Percentiles rank a stretch among this genome's conserved stretches.
phyloP scores from a whole-genome alignment of 2,888 invertebrate species.

The Dicyrtoma fusca region DNA sequence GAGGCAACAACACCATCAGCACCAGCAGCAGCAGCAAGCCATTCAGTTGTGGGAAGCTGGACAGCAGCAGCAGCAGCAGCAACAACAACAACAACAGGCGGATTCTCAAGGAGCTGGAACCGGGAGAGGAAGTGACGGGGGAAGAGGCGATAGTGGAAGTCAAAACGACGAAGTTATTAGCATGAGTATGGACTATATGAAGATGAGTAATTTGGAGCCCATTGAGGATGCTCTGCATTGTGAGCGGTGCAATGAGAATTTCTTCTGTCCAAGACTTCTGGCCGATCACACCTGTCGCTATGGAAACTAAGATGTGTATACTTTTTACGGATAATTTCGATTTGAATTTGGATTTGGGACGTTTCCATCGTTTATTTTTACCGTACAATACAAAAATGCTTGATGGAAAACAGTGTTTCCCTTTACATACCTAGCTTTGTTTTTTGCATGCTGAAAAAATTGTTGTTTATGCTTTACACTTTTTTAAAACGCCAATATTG shows the following conservation, averaged over 20 bases:
- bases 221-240: constrained; percentile 8
- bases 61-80: constrained; percentile 2
- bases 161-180: constrained; percentile 6
- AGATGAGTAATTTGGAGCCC: background rate
- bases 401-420: too few species aligned
- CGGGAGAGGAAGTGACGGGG: background rate
- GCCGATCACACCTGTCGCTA: background rate
- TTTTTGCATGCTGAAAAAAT: too few species aligned
- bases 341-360: background rate
- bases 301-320: too few species aligned
- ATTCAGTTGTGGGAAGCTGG: constrained; percentile 2
- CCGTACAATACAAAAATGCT: too few species aligned
- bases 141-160: too few species aligned
- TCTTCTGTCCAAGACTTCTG: background rate
- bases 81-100: background rate
- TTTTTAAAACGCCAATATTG: too few species aligned
- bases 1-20: background rate
- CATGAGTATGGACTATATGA: constrained; percentile 13
- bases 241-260: constrained; percentile 4
- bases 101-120: too few species aligned
- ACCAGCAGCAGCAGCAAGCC: constrained; percentile 6
- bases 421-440: too few species aligned
- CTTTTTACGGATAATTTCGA: too few species aligned
- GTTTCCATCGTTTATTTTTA: background rate
- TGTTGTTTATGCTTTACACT: too few species aligned